These are phyloP conservation scores for Onthophagus sagittarius DNA, from an alignment of 2,888 invertebrate species.

Conservation along the genomic window DNA sequence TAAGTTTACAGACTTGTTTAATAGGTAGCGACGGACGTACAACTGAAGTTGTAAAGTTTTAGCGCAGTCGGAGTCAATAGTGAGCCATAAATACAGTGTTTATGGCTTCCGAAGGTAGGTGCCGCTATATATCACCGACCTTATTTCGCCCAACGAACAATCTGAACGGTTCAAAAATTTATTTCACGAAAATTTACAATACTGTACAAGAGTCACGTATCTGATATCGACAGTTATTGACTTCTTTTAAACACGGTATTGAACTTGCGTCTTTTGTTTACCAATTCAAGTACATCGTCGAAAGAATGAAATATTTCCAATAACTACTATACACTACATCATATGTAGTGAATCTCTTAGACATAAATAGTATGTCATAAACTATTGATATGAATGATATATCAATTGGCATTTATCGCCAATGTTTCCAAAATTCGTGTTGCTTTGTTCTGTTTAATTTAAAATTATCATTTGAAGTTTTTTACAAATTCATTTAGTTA, in stretches of 20 bases:
- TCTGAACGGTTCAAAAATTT: conserved; percentile 5
- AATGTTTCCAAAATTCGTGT: too few relatives aligned
- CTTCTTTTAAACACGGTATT: conserved; percentile 6
- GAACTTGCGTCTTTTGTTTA: not conserved
- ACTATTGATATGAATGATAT: too few relatives aligned
- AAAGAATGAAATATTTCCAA: not conserved
- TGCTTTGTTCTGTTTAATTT: too few relatives aligned
- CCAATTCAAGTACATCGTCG: not conserved
- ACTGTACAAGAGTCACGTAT: conserved; percentile 6
- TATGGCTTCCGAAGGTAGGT: not conserved
- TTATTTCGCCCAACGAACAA: not conserved
- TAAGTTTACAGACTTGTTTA: not conserved
- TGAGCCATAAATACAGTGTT: not conserved
- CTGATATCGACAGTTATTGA: conserved; percentile 6
- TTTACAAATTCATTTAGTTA: too few relatives aligned
- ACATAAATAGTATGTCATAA: too few relatives aligned
- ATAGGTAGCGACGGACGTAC: not conserved
- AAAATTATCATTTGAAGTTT: too few relatives aligned
- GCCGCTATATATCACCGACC: not conserved
- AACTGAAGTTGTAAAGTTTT: not conserved
- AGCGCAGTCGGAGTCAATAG: not conserved
- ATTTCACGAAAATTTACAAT: conserved; percentile 10
- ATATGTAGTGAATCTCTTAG: too few relatives aligned
- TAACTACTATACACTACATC: too few relatives aligned
- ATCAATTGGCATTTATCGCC: too few relatives aligned